A percentile compares a stretch with the other conserved stretches of the same genome.
Evolutionary conservation across 2,113 vertebrate genomes (phyloP).

Genomic region (Notarius lentiginosus): DNA sequence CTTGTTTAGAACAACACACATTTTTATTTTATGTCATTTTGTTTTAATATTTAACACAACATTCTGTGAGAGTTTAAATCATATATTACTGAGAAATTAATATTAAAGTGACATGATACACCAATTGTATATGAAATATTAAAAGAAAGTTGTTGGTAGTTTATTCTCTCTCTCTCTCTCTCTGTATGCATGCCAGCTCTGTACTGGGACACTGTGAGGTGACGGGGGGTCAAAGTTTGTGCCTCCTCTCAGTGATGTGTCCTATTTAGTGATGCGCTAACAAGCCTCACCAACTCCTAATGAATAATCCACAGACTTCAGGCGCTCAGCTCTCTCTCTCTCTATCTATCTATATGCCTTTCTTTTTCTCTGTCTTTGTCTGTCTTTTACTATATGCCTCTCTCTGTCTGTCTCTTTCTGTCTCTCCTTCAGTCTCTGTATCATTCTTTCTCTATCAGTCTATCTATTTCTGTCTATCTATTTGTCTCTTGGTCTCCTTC

Average conservation of each 20-base stretch:
- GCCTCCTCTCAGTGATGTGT: background rate
- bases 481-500: background rate
- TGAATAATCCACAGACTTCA: background rate
- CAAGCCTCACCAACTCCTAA: constrained; percentile 13
- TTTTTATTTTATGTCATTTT: background rate
- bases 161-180: background rate
- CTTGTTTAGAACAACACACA: background rate
- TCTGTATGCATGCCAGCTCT: background rate
- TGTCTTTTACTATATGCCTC: background rate
- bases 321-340: background rate
- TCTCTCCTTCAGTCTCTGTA: background rate
- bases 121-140: background rate
- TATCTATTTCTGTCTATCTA: background rate
- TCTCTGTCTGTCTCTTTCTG: background rate
- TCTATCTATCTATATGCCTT: background rate
- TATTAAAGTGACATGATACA: background rate
- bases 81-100: constrained; percentile 7
- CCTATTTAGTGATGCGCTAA: constrained; percentile 13
- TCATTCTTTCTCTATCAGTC: no score
- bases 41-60: background rate
- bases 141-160: background rate
- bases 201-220: background rate
- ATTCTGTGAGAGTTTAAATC: constrained; percentile 7
- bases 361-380: background rate
- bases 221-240: constrained; percentile 29